Percentiles rank a stretch among this genome's conserved stretches.
Conservation (phyloP, 2,888 invertebrate species). For the Heliconius hortense region DNA sequence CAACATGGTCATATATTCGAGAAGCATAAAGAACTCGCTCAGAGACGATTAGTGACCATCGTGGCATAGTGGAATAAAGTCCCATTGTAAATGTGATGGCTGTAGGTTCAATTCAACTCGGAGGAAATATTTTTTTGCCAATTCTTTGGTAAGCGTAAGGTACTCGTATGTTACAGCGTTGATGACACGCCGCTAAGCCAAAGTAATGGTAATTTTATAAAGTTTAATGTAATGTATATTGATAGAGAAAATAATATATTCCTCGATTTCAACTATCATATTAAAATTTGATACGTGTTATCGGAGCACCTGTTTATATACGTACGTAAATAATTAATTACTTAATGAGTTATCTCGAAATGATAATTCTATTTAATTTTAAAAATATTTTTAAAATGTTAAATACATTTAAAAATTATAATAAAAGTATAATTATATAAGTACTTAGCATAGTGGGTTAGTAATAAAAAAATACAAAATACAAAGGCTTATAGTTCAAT, state of each 20-base stretch:
- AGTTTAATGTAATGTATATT: not conserved
- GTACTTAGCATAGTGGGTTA: too few species aligned
- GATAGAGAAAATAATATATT: not conserved
- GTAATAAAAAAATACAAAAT: too few species aligned
- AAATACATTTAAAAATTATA: too few species aligned
- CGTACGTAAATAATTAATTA: slow-evolving; percentile 9
- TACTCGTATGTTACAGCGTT: too few species aligned
- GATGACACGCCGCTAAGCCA: too few species aligned
- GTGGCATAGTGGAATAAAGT: not conserved
- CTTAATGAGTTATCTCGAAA: not conserved
- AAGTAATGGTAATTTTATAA: too few species aligned
- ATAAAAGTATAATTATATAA: too few species aligned
- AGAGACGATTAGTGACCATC: not conserved
- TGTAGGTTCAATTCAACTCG: not conserved
- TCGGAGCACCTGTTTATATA: not conserved
- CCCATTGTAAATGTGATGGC: not conserved
- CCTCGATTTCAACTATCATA: not conserved
- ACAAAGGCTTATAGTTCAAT: too few species aligned
- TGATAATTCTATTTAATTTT: not conserved
- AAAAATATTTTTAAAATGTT: not conserved
- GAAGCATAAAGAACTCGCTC: not conserved
- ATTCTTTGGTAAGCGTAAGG: too few species aligned
- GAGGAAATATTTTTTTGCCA: too few species aligned
- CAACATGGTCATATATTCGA: not conserved
- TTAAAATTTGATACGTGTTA: slow-evolving; percentile 14